A percentile compares a stretch with the other conserved stretches of the same genome.
Conservation (phyloP, 2,888 invertebrate genomes). For the Helobdella robusta region DNA sequence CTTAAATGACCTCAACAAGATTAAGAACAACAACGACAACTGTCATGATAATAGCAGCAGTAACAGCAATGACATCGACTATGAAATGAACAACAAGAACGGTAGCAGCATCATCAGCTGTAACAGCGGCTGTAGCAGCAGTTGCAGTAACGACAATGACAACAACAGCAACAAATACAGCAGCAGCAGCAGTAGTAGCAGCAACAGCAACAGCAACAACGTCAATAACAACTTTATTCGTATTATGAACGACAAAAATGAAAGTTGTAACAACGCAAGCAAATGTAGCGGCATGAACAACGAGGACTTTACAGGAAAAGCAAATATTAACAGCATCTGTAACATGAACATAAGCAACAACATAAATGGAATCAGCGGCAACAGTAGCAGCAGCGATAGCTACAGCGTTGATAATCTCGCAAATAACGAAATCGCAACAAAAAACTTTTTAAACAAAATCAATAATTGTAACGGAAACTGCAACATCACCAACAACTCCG, state of each 20-base stretch:
- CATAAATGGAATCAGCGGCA: too few species aligned
- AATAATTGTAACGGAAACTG: neutral
- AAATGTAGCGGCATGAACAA: too few species aligned
- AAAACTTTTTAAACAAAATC: too few species aligned
- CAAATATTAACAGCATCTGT: too few species aligned
- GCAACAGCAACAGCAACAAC: neutral
- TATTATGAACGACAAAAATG: neutral
- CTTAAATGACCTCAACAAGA: neutral
- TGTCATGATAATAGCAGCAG: constrained; percentile 2
- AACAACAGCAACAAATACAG: neutral
- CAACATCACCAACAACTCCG: neutral
- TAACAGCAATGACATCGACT: constrained; percentile 5
- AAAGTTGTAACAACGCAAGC: neutral
- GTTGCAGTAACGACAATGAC: neutral
- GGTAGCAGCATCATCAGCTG: neutral
- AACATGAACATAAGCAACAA: too few species aligned
- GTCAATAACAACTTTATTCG: neutral
- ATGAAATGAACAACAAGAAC: neutral
- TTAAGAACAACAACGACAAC: constrained; percentile 4
- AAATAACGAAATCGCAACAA: too few species aligned
- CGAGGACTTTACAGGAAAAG: too few species aligned
- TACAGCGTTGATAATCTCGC: too few species aligned
- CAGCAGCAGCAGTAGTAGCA: constrained; percentile 4
- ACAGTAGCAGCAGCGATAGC: too few species aligned
- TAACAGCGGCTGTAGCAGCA: neutral